A percentile compares a stretch with the other conserved stretches of the same genome.
These are phyloP conservation scores for Dipodomys spectabilis DNA, from an alignment of 2,113 vertebrate species.

Conservation along the genomic window DNA sequence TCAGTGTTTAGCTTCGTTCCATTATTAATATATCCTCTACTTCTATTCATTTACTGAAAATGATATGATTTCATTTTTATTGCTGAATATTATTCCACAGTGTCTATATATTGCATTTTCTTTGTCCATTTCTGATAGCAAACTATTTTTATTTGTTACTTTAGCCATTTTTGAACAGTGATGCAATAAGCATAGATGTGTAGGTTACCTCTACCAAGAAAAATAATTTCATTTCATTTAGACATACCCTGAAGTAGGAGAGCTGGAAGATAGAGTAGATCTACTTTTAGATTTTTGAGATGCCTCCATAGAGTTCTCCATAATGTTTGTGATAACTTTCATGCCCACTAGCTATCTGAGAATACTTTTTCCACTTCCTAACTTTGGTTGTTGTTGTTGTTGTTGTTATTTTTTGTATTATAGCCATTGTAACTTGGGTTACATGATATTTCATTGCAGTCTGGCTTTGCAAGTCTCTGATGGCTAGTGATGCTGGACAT, in stretches of 20 bases:
- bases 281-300: not conserved
- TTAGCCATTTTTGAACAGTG: not conserved
- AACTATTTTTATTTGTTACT: not conserved
- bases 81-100: not conserved
- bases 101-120: not conserved
- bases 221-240: not conserved
- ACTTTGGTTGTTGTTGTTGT: not conserved
- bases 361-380: not conserved
- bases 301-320: not conserved
- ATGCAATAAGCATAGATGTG: not conserved
- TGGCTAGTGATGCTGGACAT: not conserved
- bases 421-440: not conserved
- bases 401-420: not conserved
- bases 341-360: not conserved
- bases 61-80: not conserved
- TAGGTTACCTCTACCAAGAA: not conserved
- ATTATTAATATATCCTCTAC: not conserved
- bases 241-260: not conserved
- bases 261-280: not conserved
- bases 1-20: not conserved
- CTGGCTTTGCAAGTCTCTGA: not conserved
- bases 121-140: not conserved
- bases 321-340: not conserved
- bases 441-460: not conserved
- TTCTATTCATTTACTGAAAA: not conserved